Evolutionary conservation across 1,140 invertebrate genomes (phyloP).

Genomic region (Platorchestia sp.): DNA sequence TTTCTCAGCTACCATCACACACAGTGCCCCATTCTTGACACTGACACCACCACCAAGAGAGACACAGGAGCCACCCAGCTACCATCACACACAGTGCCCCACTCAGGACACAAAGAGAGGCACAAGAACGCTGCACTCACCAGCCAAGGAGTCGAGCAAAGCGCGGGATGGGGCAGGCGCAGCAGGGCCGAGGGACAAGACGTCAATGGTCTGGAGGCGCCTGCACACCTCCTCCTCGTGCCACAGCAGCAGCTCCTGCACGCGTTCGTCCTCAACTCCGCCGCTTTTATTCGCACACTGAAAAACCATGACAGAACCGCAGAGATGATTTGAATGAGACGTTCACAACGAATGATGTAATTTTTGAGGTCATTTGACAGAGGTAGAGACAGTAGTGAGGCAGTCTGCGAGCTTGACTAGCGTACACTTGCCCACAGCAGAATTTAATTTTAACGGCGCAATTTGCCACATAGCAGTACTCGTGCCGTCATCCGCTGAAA

Average conservation of each 20-base stretch:
- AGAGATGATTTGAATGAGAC: too few species aligned
- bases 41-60: too few species aligned
- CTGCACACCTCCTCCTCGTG: background rate
- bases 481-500: background rate
- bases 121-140: background rate
- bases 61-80: background rate
- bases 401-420: background rate
- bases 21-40: background rate
- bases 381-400: too few species aligned
- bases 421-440: background rate
- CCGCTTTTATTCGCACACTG: background rate
- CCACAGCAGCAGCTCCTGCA: slow-evolving; percentile 33
- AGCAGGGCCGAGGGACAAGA: background rate
- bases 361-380: too few species aligned
- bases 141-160: background rate
- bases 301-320: too few species aligned
- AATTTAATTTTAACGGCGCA: background rate
- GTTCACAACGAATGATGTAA: too few species aligned
- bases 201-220: background rate
- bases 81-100: too few species aligned
- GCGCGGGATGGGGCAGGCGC: background rate
- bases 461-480: background rate
- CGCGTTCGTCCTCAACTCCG: background rate
- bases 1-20: too few species aligned
- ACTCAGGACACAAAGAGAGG: background rate